Conservation (phyloP, 2,888 invertebrate genomes). For the Adelphocoris suturalis region DNA sequence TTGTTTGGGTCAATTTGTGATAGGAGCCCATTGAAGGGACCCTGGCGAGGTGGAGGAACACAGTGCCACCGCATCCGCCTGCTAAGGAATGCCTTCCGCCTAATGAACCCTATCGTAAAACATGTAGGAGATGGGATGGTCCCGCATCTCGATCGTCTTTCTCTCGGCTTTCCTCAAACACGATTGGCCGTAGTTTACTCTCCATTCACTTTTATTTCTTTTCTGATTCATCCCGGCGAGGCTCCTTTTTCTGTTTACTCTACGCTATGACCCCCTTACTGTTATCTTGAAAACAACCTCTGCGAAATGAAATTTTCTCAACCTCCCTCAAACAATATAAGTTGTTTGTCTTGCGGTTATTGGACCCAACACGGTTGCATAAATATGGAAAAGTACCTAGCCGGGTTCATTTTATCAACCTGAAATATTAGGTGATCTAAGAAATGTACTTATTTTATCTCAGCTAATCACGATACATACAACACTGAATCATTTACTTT, state of each 20-base stretch:
- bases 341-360: background rate
- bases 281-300: slow-evolving; percentile 29
- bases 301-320: slow-evolving; percentile 21
- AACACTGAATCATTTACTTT: no score
- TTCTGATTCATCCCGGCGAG: slow-evolving; percentile 40
- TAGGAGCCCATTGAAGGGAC: background rate
- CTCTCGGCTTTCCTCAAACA: slow-evolving; percentile 1
- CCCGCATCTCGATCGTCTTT: slow-evolving; percentile 35
- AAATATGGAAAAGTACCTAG: background rate
- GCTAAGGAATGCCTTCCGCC: slow-evolving; percentile 9
- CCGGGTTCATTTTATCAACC: background rate
- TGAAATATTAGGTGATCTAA: no score
- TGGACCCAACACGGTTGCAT: background rate
- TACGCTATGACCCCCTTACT: slow-evolving; percentile 30
- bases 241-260: slow-evolving; percentile 44
- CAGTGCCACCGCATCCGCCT: background rate
- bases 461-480: no score
- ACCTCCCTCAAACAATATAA: slow-evolving; percentile 4
- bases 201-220: slow-evolving; percentile 59
- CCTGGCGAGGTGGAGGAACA: background rate
- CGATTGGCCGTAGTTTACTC: slow-evolving; percentile 63
- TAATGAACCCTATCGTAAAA: slow-evolving; percentile 48
- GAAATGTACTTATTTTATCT: no score
- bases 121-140: slow-evolving; percentile 28
- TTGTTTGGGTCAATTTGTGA: slow-evolving; percentile 46